Conservation (phyloP, 2,888 invertebrate genomes). For the Trimorus sp. region DNA sequence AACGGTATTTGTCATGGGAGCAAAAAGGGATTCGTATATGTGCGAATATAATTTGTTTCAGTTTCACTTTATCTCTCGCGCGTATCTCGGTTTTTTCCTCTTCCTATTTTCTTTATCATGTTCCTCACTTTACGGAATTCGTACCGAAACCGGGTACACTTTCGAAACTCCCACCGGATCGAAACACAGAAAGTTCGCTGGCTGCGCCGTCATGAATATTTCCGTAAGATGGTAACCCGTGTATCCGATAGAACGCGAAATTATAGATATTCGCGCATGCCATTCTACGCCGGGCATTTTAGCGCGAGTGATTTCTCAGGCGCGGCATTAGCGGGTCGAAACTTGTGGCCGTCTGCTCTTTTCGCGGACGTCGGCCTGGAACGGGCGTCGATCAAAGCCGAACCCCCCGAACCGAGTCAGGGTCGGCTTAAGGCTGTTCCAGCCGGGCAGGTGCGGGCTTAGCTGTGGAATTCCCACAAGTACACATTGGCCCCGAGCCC, state of each 20-base stretch:
- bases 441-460: constrained; percentile 73
- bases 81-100: constrained; percentile 2
- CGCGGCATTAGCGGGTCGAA: constrained; percentile 18
- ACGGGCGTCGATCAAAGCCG: constrained; percentile 45
- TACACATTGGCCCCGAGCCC: constrained; percentile 48
- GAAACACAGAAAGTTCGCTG: constrained; percentile 46
- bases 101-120: constrained; percentile 50
- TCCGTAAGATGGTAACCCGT: constrained; percentile 57
- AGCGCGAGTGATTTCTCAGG: constrained; percentile 35
- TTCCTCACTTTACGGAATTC: constrained; percentile 50
- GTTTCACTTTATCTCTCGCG: constrained; percentile 51
- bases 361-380: constrained; percentile 40
- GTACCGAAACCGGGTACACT: constrained; percentile 44
- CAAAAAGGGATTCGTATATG: constrained; percentile 50
- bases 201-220: constrained; percentile 59
- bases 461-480: constrained; percentile 59
- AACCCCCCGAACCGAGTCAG: constrained; percentile 60
- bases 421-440: constrained; percentile 76
- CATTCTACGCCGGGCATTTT: constrained; percentile 19
- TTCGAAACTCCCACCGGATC: constrained; percentile 47
- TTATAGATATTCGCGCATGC: constrained; percentile 53
- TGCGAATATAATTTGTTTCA: constrained; percentile 57
- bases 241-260: constrained; percentile 51
- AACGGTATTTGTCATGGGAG: constrained; percentile 47
- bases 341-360: not conserved